Base-by-base conservation (phyloP, 2,797 vertebrate genomes). In the Sebastes vulpes region DNA sequence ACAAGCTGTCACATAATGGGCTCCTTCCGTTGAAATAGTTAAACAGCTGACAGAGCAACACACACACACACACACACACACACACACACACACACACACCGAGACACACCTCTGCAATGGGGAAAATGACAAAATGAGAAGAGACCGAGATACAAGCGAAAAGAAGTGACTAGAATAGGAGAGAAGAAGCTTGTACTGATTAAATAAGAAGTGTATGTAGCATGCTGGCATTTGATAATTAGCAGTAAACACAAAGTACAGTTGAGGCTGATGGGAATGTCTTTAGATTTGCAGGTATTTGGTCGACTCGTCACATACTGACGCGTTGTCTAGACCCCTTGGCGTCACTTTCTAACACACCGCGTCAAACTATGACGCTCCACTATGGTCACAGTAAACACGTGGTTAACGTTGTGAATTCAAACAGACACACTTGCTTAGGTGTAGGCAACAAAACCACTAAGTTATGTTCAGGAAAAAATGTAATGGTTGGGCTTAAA, bases 1-100 rank as follows among this genome's bases (percentile, higher is more conserved):
- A 86, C 91, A 93, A 94, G 91, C 89, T 95, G 94, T 93, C 93
- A 94, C 91, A 94, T 92, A 95, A 95, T 85, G 87, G 81, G 83
- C 82, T 93, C 67, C 79, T 90, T 93, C 91, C 21, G 57, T 59
- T 83, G 85, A 89, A 90, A 92, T 87, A 83, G 88, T 89, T 93
- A 91, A 93, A 92, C 81, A 93, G 93, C 85, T 94, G 92, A 93
- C 89, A 78, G 91, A 88, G 91, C 93, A 79, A 58, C 70, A 58
- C 31, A 52, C 48, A 29, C 38, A 64, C 31, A 46, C 32, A 23
- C 23, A 23, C 23, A 42, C 59, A 72, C 57, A 60, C 48, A 50
- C 29, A 78, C 23, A 63, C 25, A 69, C 31, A 31, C 29, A 42
- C 59, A 72, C 57, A 60, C 48, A 50, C 29, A 78, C 29, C 23